A percentile compares a stretch with the other conserved stretches of the same genome.
Evolutionary conservation across 2,888 invertebrate genomes (phyloP).

Genomic region (Dynastes grantii): DNA sequence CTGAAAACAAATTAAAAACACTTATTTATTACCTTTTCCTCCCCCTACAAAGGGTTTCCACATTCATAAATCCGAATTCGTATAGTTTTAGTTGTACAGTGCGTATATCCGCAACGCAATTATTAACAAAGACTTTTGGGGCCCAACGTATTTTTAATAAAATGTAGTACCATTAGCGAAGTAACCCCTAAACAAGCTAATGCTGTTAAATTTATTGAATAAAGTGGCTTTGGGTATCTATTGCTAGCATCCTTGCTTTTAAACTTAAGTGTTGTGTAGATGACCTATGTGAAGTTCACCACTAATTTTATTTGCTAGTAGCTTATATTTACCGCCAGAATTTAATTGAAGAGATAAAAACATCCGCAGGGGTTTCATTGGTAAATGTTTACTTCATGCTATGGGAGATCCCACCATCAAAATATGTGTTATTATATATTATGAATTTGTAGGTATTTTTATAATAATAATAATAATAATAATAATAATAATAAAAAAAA

Average conservation of each 20-base stretch:
- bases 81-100: conserved; percentile 1
- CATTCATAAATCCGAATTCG: background rate
- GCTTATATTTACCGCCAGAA: background rate
- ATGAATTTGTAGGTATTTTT: too few relatives aligned
- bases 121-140: conserved; percentile 25
- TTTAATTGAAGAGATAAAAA: conserved; percentile 6
- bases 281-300: background rate
- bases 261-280: conserved; percentile 1
- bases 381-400: too few relatives aligned
- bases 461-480: too few relatives aligned
- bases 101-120: background rate
- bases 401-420: too few relatives aligned
- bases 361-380: background rate
- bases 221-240: conserved; percentile 33
- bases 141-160: too few relatives aligned
- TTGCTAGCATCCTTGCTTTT: conserved; percentile 1
- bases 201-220: conserved; percentile 35
- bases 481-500: too few relatives aligned
- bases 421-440: too few relatives aligned
- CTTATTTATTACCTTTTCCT: too few relatives aligned
- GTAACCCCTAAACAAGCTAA: conserved; percentile 33
- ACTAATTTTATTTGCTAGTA: background rate
- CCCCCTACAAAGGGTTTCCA: background rate
- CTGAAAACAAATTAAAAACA: too few relatives aligned
- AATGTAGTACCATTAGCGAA: conserved; percentile 31